phyloP scores from a whole-genome alignment of 2,888 invertebrate genomes.

The Drosophila colorata region DNA sequence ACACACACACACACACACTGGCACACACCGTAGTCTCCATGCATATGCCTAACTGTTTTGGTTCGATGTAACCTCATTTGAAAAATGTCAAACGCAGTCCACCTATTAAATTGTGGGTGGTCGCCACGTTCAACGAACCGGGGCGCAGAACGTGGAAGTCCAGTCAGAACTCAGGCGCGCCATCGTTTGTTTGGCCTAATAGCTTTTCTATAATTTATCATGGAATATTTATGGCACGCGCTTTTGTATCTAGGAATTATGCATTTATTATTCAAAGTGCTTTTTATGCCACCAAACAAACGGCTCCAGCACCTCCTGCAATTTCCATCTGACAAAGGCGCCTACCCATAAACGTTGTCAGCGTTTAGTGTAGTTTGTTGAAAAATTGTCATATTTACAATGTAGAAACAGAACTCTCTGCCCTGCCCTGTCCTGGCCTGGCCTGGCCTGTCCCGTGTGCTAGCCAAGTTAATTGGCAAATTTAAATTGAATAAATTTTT shows the following conservation, averaged over 20 bases:
- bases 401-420: constrained; percentile 16
- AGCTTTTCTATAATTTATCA: constrained; percentile 81
- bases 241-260: constrained; percentile 78
- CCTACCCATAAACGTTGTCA: constrained; percentile 62
- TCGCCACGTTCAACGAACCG: constrained; percentile 17
- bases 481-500: constrained; percentile 77
- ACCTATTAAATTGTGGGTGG: constrained; percentile 39
- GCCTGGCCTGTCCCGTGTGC: background rate
- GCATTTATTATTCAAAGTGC: constrained; percentile 76
- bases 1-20: constrained; percentile 2
- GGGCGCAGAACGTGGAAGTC: constrained; percentile 5
- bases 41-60: constrained; percentile 34
- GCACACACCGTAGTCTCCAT: background rate
- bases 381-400: constrained; percentile 63
- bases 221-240: constrained; percentile 75
- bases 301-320: constrained; percentile 16
- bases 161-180: constrained; percentile 6
- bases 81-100: constrained; percentile 78
- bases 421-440: background rate
- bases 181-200: constrained; percentile 76
- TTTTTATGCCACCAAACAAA: constrained; percentile 56
- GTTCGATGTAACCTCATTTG: constrained; percentile 70
- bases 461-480: constrained; percentile 73
- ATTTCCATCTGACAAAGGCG: background rate
- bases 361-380: constrained; percentile 62